Percentiles rank a stretch among this genome's conserved stretches.
These are phyloP conservation scores for Mycetomoellerius zeteki DNA, from an alignment of 1,140 invertebrate species.

Conservation along the genomic window DNA sequence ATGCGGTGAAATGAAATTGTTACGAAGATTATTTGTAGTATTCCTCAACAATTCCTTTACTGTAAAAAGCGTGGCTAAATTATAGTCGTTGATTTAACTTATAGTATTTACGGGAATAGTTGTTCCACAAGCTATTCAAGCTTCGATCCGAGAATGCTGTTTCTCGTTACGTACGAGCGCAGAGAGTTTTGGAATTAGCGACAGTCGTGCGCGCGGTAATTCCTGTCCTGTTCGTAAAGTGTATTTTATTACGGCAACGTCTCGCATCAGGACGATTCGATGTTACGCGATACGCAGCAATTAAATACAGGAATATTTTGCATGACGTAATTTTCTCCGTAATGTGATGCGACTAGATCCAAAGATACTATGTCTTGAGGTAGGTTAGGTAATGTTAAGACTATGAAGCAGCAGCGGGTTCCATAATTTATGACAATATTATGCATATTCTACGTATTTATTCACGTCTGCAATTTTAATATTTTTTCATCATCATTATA, in stretches of 20 bases:
- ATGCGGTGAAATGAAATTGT: conserved; percentile 24
- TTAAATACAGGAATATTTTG: conserved; percentile 59
- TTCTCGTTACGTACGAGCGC: conserved; percentile 60
- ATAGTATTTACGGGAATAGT: conserved; percentile 51
- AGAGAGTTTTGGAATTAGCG: conserved; percentile 59
- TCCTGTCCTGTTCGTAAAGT: conserved; percentile 27
- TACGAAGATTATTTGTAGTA: conserved; percentile 35
- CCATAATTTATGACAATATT: conserved; percentile 46
- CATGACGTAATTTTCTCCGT: conserved; percentile 53
- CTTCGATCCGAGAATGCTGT: conserved; percentile 53
- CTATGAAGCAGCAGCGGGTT: conserved; percentile 29
- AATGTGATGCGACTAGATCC: conserved; percentile 51
- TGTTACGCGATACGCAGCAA: conserved; percentile 53
- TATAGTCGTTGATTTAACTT: conserved; percentile 45
- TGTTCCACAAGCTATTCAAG: conserved; percentile 37
- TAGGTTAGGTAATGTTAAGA: conserved; percentile 65
- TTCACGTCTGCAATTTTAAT: conserved; percentile 24
- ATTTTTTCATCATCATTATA: background rate
- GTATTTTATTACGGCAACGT: conserved; percentile 22
- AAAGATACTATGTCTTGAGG: conserved; percentile 62
- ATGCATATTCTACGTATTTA: conserved; percentile 44
- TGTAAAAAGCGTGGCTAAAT: conserved; percentile 31
- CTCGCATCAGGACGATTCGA: conserved; percentile 40
- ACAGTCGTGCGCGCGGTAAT: conserved; percentile 28
- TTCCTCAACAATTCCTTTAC: conserved; percentile 17